A percentile compares a stretch with the other conserved stretches of the same genome.
phyloP scores from a whole-genome alignment of 1,140 invertebrate species.

The Acromyrmex charruanus region DNA sequence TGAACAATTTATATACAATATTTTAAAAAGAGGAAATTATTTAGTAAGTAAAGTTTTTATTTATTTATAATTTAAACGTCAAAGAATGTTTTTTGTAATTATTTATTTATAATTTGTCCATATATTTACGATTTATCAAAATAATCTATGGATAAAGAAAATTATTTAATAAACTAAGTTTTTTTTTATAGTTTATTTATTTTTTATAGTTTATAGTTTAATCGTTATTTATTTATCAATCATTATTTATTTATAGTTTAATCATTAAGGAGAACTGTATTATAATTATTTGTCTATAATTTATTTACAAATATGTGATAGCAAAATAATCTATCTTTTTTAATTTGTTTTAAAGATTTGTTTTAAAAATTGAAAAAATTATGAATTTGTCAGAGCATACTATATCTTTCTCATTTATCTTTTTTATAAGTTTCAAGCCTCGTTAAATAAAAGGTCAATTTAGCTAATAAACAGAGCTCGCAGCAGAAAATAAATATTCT shows the following conservation, averaged over 20 bases:
- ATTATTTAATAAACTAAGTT: not conserved
- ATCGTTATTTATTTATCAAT: not conserved
- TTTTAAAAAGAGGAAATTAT: not conserved
- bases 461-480: conserved; percentile 41
- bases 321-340: not conserved
- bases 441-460: conserved; percentile 43
- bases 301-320: not conserved
- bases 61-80: too few relatives aligned
- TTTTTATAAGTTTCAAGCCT: conserved; percentile 15
- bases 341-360: not conserved
- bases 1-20: not conserved
- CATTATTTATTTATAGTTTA: not conserved
- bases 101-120: too few relatives aligned
- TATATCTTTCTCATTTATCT: not conserved
- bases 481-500: conserved; percentile 19
- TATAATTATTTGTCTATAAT: not conserved
- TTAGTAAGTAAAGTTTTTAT: not conserved
- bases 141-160: not conserved
- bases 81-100: too few relatives aligned
- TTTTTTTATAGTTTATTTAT: not conserved
- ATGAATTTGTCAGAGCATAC: not conserved
- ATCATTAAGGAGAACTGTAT: not conserved
- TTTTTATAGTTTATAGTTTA: not conserved
- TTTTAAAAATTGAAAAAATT: not conserved
- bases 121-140: too few relatives aligned